phyloP scores from a whole-genome alignment of 2,113 vertebrate genomes.

The Serilophus lunatus region DNA sequence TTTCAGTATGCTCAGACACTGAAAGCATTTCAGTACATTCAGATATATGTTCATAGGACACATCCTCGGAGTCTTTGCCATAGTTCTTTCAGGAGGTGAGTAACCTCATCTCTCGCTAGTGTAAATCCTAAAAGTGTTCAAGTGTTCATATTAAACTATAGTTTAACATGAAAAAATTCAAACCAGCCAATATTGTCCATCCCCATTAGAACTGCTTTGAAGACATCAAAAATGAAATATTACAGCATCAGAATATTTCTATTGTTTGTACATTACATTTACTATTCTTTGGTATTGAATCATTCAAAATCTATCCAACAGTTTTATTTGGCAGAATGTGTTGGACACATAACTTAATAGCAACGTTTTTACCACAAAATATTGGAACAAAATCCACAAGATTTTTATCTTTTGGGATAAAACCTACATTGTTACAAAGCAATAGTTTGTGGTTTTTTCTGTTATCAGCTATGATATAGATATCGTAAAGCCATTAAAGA shows the following conservation, averaged over 20 bases:
- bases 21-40: background rate
- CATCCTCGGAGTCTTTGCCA: background rate
- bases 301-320: background rate
- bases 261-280: background rate
- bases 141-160: background rate
- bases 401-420: background rate
- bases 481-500: background rate
- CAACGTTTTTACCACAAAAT: background rate
- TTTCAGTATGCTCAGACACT: background rate
- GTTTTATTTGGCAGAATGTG: background rate
- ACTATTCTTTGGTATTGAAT: background rate
- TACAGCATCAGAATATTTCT: background rate
- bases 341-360: background rate
- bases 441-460: background rate
- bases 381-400: background rate
- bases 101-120: background rate
- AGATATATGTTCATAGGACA: background rate
- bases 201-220: background rate
- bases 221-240: background rate
- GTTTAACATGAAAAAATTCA: background rate
- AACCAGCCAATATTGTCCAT: background rate
- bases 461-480: background rate
- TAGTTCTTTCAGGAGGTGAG: background rate
- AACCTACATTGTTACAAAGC: background rate
- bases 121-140: background rate